Percentiles rank a stretch among this genome's conserved stretches.
Conservation (phyloP, 2,113 vertebrate genomes). For the Thunnus thynnus region DNA sequence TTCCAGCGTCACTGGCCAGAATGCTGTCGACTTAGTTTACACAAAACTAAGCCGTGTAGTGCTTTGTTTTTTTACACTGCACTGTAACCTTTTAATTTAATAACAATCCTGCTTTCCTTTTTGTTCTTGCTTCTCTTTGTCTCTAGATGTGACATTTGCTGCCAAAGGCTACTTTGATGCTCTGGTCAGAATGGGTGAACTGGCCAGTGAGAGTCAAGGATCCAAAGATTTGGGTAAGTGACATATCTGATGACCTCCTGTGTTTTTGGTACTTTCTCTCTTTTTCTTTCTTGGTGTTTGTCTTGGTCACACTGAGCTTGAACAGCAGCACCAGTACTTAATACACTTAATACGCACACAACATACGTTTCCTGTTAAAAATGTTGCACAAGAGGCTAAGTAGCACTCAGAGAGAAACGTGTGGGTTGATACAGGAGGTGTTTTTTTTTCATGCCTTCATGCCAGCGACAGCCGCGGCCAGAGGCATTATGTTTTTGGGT, state of each 20-base stretch:
- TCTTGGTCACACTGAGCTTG: not conserved
- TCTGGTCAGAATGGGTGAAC: slow-evolving; percentile 98
- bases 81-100: slow-evolving; percentile 26
- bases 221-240: slow-evolving; percentile 97
- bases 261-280: not conserved
- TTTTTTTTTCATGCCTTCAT: not conserved
- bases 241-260: not conserved
- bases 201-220: slow-evolving; percentile 98
- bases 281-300: not conserved
- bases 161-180: slow-evolving; percentile 99
- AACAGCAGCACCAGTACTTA: not conserved
- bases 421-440: slow-evolving; percentile 32
- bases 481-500: too few relatives aligned
- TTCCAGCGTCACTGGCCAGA: not conserved
- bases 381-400: slow-evolving; percentile 15
- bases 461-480: too few relatives aligned
- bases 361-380: slow-evolving; percentile 14
- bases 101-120: not conserved
- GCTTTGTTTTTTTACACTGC: not conserved
- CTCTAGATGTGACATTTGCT: slow-evolving; percentile 94
- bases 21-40: slow-evolving; percentile 19
- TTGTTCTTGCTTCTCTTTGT: slow-evolving; percentile 32
- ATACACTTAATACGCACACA: not conserved
- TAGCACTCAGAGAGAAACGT: slow-evolving; percentile 34
- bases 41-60: slow-evolving; percentile 3